Conservation (phyloP, 1,140 invertebrate genomes). For the Drosophila serrata region DNA sequence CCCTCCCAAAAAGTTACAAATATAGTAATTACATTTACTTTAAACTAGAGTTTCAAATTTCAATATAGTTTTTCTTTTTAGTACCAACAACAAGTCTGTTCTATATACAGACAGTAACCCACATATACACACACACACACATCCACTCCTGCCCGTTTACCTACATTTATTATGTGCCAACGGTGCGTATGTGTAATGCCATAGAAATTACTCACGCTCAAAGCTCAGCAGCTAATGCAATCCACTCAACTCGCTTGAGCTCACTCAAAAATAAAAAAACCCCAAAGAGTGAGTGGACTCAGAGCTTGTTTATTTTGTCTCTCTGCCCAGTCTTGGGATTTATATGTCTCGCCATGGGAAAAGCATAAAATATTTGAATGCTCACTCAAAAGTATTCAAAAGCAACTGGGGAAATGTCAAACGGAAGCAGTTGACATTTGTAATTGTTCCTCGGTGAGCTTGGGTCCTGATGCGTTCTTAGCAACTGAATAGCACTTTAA, state of each 20-base stretch:
- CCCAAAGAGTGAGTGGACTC: conserved; percentile 2
- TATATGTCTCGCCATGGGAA: neutral
- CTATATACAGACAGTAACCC: conserved; percentile 51
- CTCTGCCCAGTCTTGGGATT: neutral
- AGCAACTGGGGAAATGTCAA: conserved; percentile 35
- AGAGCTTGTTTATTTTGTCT: conserved; percentile 39
- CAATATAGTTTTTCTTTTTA: neutral
- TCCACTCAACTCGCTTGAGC: conserved; percentile 58
- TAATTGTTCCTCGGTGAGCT: conserved; percentile 1
- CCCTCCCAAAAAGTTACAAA: neutral
- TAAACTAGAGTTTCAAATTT: neutral
- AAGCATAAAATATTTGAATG: conserved; percentile 23
- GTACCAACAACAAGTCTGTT: conserved; percentile 73
- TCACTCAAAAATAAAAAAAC: conserved; percentile 29
- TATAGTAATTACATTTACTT: neutral
- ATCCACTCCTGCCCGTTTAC: conserved; percentile 55
- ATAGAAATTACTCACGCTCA: conserved; percentile 67
- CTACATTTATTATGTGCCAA: conserved; percentile 75
- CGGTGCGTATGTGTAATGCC: conserved; percentile 71
- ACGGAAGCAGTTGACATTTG: conserved; percentile 36
- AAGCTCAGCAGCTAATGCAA: conserved; percentile 59
- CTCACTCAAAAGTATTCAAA: conserved; percentile 16
- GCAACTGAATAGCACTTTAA: neutral
- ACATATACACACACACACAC: conserved; percentile 32
- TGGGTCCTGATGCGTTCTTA: neutral